These are phyloP conservation scores for Sebastes glaucus DNA, from an alignment of 2,797 vertebrate species.

Conservation along the genomic window DNA sequence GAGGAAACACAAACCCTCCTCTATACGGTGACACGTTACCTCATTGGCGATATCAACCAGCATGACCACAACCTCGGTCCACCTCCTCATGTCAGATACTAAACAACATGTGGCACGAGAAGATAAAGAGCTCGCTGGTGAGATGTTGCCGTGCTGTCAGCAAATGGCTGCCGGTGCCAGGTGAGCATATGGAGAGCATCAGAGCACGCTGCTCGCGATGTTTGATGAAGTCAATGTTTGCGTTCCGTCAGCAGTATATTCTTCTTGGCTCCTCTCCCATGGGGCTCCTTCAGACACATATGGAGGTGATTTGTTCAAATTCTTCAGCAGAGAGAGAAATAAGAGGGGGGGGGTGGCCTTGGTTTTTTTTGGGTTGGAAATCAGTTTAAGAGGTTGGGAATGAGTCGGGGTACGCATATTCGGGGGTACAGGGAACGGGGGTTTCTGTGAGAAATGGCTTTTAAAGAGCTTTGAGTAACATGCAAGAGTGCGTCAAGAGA, in stretches of 20 bases:
- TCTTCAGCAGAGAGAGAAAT: conserved; percentile 62
- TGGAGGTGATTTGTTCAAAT: conserved; percentile 80
- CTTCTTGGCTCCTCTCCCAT: conserved; percentile 66
- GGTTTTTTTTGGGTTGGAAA: conserved; percentile 56
- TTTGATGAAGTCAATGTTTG: conserved; percentile 79
- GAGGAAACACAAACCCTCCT: conserved; percentile 5
- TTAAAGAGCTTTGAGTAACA: conserved; percentile 22
- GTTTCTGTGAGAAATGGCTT: conserved; percentile 28
- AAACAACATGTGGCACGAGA: conserved; percentile 27
- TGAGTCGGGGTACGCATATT: conserved; percentile 32
- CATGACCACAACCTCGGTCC: background rate
- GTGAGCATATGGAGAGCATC: conserved; percentile 73
- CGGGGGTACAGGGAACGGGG: background rate
- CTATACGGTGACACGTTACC: background rate
- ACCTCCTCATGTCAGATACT: conserved; percentile 16
- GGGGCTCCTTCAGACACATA: conserved; percentile 74
- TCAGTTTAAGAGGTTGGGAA: conserved; percentile 37
- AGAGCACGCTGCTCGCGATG: conserved; percentile 51
- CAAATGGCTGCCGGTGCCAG: conserved; percentile 49
- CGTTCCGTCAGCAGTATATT: conserved; percentile 78
- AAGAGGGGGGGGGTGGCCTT: conserved; percentile 28
- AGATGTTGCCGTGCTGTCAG: conserved; percentile 50
- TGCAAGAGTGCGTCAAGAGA: background rate
- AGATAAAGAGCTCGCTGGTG: conserved; percentile 52
- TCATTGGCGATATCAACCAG: conserved; percentile 11